Evolutionary conservation across 2,888 invertebrate species (phyloP).

Genomic region (Tetranychus truncatus): DNA sequence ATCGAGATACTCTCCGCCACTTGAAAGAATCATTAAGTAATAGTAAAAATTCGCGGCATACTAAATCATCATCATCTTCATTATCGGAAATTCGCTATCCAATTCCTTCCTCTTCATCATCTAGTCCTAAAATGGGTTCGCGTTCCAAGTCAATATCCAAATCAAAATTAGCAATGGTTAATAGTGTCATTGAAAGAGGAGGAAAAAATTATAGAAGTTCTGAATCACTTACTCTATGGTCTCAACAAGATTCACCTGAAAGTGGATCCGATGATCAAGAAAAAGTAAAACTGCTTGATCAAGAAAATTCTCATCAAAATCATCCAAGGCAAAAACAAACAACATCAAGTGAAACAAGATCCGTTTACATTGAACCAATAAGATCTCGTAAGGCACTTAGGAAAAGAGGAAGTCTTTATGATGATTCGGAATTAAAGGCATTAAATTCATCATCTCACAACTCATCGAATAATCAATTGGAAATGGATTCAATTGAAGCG

Average conservation of each 20-base stretch:
- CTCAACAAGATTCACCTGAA: neutral
- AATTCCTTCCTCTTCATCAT: neutral
- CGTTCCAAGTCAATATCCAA: neutral
- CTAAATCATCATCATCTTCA: neutral
- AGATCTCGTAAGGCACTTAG: neutral
- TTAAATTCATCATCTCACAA: neutral
- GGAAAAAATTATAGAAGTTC: neutral
- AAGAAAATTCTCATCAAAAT: neutral
- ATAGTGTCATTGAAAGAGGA: neutral
- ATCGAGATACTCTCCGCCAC: neutral
- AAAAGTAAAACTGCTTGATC: neutral
- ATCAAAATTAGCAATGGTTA: neutral
- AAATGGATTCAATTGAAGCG: neutral
- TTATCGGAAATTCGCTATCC: neutral
- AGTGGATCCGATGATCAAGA: neutral
- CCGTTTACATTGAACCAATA: neutral
- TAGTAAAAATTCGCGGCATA: neutral
- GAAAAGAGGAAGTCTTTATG: neutral
- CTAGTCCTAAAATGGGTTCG: neutral
- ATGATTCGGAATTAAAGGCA: neutral
- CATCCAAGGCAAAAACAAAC: neutral
- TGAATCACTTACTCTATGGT: constrained; percentile 1
- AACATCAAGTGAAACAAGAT: neutral
- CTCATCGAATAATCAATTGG: neutral
- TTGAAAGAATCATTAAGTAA: neutral